Evolutionary conservation across 2,113 vertebrate species (phyloP), one percentile per base, ranked within the genome.

Genomic region (Prunella fulvescens): DNA sequence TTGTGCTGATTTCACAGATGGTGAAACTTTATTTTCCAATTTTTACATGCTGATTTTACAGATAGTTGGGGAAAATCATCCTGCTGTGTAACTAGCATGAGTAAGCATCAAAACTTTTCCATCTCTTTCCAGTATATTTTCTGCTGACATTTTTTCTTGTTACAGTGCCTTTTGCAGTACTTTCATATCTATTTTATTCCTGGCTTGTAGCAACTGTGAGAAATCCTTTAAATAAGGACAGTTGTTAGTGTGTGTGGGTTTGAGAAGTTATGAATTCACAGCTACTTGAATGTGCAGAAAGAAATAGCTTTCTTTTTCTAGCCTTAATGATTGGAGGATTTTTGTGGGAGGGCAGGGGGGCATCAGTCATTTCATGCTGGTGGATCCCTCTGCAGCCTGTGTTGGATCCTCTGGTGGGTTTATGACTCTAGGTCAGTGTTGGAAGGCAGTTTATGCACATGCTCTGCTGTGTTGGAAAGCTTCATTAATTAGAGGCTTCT

Each of bases 371-470:
- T 92, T 74, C 35, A 23, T 44, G 10, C 42, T 70, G 22, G 23
- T 1, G 26, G 23, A n/a, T 82, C 77, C 40, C 15, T 77, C n/a
- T 39, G 13, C 71, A 54, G 37, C 54, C 54, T 53, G 19, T 0
- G 0, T 1, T 15, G 24, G 11, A 37, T 81, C 9, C 35, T 84
- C 33, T 25, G 72, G 3, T 42, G 3, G 1, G 10, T 14, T 90
- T n/a, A 33, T 60, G 70, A 8, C 4, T 47, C n/a, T 37, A 74
- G 40, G 40, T 64, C 64, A 29, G 47, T 1, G 0, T 16, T 73
- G 7, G 14, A 22, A 73, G 33, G 33, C 28, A 42, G 9, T 57
- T 83, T 18, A 4, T 39, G 24, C 19, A 23, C 37, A 24, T 44
- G 19, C 31, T 35, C 19, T 64, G 39, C 54, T 66, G 24, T 10